Percentiles rank a stretch among this genome's conserved stretches.
These are phyloP conservation scores for Cherax quadricarinatus DNA, from an alignment of 1,140 invertebrate genomes.

Conservation along the genomic window DNA sequence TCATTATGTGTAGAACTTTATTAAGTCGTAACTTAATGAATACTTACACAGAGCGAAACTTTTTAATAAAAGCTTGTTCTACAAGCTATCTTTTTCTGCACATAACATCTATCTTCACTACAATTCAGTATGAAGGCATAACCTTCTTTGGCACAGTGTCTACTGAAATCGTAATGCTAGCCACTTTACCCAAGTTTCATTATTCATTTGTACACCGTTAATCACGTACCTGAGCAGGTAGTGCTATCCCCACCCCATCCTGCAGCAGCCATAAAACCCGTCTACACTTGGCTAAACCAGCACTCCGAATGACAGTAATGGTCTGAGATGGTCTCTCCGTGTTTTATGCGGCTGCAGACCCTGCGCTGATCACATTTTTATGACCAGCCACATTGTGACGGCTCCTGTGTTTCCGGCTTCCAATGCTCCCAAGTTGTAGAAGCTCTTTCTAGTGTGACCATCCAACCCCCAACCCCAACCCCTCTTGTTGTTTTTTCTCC, in stretches of 20 bases:
- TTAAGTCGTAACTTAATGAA: no score
- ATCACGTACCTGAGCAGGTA: not conserved
- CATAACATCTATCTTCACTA: no score
- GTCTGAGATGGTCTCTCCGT: not conserved
- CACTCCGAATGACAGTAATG: constrained; percentile 3
- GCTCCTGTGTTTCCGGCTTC: not conserved
- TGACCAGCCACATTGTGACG: not conserved
- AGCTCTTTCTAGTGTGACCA: not conserved
- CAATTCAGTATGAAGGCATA: no score
- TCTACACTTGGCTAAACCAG: not conserved
- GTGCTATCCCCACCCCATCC: not conserved
- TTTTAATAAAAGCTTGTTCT: no score
- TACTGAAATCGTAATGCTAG: not conserved
- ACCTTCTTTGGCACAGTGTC: no score
- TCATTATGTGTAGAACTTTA: no score
- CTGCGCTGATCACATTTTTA: constrained; percentile 11
- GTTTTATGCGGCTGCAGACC: not conserved
- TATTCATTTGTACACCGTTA: not conserved
- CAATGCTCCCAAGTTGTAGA: not conserved
- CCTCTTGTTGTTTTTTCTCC: no score
- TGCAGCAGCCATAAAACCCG: not conserved
- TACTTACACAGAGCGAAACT: no score
- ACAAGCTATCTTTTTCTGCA: no score
- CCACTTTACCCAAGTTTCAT: not conserved
- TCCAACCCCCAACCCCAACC: no score